Evolutionary conservation across 2,888 invertebrate genomes (phyloP).

Genomic region (Autographa pulchrina): DNA sequence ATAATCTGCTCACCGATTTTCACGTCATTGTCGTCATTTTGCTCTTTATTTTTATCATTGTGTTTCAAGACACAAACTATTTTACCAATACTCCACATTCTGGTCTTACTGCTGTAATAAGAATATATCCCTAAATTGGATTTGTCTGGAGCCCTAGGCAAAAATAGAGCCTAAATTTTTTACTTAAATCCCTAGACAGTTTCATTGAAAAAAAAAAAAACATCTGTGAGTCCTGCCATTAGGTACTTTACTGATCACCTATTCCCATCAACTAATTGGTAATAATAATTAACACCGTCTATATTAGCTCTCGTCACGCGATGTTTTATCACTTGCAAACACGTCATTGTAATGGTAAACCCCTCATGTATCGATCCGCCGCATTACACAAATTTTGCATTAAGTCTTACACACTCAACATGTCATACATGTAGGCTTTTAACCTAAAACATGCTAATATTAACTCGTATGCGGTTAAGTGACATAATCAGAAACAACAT

Average conservation of each 20-base stretch:
- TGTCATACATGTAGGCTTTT: slow-evolving; percentile 36
- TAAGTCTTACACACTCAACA: slow-evolving; percentile 22
- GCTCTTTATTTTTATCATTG: neutral
- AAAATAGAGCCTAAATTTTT: neutral
- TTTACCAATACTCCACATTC: no score
- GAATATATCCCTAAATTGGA: no score
- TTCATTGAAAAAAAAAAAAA: neutral
- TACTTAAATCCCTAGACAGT: neutral
- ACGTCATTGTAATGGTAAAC: slow-evolving; percentile 18
- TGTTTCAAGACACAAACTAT: neutral
- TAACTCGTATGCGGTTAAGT: neutral
- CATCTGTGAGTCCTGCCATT: neutral
- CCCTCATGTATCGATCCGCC: slow-evolving; percentile 1
- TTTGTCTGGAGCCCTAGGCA: no score
- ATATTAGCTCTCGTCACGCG: slow-evolving; percentile 15
- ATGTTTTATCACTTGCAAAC: slow-evolving; percentile 5
- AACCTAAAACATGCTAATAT: slow-evolving; percentile 18
- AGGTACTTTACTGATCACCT: neutral
- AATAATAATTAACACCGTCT: slow-evolving; percentile 15
- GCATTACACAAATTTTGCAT: slow-evolving; percentile 39
- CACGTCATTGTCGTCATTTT: neutral
- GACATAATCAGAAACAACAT: neutral
- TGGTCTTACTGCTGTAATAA: no score
- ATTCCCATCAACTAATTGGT: slow-evolving; percentile 10
- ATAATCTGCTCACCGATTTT: neutral